Percentiles rank a stretch among this genome's conserved stretches.
Evolutionary conservation across 2,113 vertebrate genomes (phyloP).

Genomic region (Anoplopoma fimbria): DNA sequence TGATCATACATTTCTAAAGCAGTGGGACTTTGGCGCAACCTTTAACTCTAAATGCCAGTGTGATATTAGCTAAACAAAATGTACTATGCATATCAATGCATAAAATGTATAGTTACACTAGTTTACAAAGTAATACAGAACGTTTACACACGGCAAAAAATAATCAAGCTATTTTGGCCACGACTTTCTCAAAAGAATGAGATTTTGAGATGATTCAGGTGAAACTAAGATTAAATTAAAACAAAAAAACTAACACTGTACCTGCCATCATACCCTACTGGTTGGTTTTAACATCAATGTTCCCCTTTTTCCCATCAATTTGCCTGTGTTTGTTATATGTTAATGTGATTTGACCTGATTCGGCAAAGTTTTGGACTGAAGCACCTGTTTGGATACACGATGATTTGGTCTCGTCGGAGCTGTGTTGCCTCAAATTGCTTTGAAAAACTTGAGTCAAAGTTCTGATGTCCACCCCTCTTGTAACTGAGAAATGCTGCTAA

Average conservation of each 20-base stretch:
- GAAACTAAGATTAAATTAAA: neutral
- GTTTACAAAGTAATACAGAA: neutral
- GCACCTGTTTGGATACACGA: too few species aligned
- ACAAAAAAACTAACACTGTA: neutral
- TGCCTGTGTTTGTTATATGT: neutral
- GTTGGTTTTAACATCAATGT: neutral
- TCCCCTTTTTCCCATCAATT: neutral
- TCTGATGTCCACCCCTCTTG: conserved; percentile 11
- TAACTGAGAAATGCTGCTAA: conserved; percentile 5
- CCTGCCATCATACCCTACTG: neutral
- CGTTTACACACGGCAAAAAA: neutral
- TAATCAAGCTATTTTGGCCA: neutral
- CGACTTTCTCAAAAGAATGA: neutral
- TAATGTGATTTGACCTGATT: neutral
- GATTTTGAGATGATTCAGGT: neutral
- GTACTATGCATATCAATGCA: neutral
- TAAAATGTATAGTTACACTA: neutral
- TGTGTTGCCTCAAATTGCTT: neutral
- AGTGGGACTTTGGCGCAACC: conserved; percentile 14
- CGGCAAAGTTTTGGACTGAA: neutral
- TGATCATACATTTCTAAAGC: conserved; percentile 20
- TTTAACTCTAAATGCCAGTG: conserved; percentile 43
- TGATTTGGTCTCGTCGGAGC: neutral
- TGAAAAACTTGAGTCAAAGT: neutral
- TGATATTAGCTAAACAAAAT: conserved; percentile 16